Base-by-base conservation (phyloP, 1,140 invertebrate genomes). In the Dufourea novaeangliae region DNA sequence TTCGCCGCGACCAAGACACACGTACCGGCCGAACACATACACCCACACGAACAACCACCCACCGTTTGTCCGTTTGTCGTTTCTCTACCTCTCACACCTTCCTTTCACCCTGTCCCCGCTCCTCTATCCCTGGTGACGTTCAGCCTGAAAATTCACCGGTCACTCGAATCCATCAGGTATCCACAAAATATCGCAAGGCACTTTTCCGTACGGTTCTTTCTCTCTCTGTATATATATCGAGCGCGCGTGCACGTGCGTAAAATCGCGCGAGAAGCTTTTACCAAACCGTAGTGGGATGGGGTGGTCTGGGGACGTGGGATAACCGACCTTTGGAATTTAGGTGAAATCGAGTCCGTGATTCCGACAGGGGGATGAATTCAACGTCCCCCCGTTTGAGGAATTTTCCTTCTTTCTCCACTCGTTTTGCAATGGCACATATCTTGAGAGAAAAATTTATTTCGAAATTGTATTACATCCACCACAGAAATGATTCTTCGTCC, bases 151-250 rank as follows among this genome's bases (percentile, higher is more conserved):
- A 80, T 81, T 79, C 82, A 67, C 74, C 64, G 82, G 79, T 84
- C 82, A 73, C 46, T 78, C 70, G 73, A 84, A 84, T 85, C 83
- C 82, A 85, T 85, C 83, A 84, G 70, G 69, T 70, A 73, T 75
- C 83, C 83, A 63, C 83, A 85, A 85, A 85, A 85, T 85, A 84
- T 85, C 73, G 83, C 63, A 56, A 78, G 59, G 63, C 75, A 73
- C 63, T 80, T 69, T 54, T 72, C 64, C 22, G 25, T 27, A n/a
- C 46, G 34, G 41, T 39, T 67, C 32, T 39, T 20, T 56, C 29
- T 22, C 29, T 57, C 25, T 12, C 22, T 29, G 3, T 52, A 62
- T 84, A 78, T 66, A 41, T 20, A 32, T 37, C 77, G 29, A 76
- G 72, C 79, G 67, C 84, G 54, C 62, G 61, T 80, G 69, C 52